Evolutionary conservation across 2,888 invertebrate genomes (phyloP), one percentile per base, ranked within the genome.

Genomic region (Drosophila histrio): DNA sequence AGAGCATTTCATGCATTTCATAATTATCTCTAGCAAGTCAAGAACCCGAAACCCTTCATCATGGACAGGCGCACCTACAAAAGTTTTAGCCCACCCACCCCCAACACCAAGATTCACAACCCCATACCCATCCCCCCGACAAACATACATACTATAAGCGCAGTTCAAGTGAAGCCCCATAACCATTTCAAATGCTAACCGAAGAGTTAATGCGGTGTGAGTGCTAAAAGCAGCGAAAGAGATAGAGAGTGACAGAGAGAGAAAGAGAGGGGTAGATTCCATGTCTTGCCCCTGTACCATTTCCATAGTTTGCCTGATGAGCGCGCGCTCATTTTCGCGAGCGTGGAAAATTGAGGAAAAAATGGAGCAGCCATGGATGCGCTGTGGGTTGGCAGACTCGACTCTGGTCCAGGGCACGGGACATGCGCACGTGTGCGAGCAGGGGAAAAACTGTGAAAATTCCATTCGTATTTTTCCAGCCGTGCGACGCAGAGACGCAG

Each of bases 21-120:
- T 84, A 84, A 84, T 84, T 85, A 84, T 84, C 82, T 79, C 77
- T 64, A 67, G 77, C 75, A 67, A 85, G 79, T 87, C 82, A 84
- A 82, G 86, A 82, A 82, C 79, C 87, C 85, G 67, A 87, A 87
- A 77, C 85, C 84, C 85, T 85, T 82, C 87, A 77, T 82, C 82
- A 82, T 82, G 76, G 70, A 56, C 79, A 72, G 69, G 63, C 77
- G 85, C 79, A 84, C 84, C 81, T 80, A 80, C 80, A 70, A 69
- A 64, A 60, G 49, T 34, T 39, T 30, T 24, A 39, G 41, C 59
- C 17, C 52, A 46, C 59, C 17, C 52, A 1, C 4, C 5, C 50
- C 36, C 19, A 17, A 24, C 17, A 49, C 41, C 30, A 9, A 9
- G 39, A 3, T 26, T n/a, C n/a, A n/a, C n/a, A n/a, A n/a, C n/a